Evolutionary conservation across 2,888 invertebrate genomes (phyloP), one percentile per base, ranked within the genome.

Genomic region (Agrilus mali): DNA sequence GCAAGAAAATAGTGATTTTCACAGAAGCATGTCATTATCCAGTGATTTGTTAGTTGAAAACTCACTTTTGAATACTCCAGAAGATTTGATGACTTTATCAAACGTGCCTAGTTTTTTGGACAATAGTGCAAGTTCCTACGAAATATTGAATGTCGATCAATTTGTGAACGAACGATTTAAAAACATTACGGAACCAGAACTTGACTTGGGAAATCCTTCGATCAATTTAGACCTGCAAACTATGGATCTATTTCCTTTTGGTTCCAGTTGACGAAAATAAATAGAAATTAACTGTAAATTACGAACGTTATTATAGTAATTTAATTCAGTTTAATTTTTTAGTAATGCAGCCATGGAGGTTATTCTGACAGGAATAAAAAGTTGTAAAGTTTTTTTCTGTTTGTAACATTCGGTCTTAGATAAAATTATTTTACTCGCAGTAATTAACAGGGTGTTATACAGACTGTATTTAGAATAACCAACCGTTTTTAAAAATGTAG

Each of bases 61-160:
- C 49, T 53, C 56, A 4, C 47, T 60, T 20, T 41, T 60, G 7
- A 51, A 51, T 38, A 53, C 49, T 42, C 48, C 56, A 2, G 61
- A 58, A 7, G 64, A 64, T 48, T 64, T 63, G 40, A 51, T 65
- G 36, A 64, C 63, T 45, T 51, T 65, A 36, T 55, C 60, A 2
- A 55, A 53, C 39, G 58, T 60, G 1, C 47, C 50, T 13, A 57
- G 53, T 45, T 53, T 65, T 20, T 48, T 65, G 41, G 65, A 67
- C 48, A 62, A 62, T 36, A 65, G 62, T 17, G 60, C 59, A 13
- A 60, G 59, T 51, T 64, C 64, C 0, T 64, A 65, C 50, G 66
- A 67, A 55, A 60, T 65, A 22, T 64, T 66, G 63, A 66, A 66
- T 50, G 66, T 67, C 1, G 67, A 66, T 56, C 67, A 66, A 45